Base-by-base conservation (phyloP, 1,140 invertebrate genomes). In the Solenopsis fugax region DNA sequence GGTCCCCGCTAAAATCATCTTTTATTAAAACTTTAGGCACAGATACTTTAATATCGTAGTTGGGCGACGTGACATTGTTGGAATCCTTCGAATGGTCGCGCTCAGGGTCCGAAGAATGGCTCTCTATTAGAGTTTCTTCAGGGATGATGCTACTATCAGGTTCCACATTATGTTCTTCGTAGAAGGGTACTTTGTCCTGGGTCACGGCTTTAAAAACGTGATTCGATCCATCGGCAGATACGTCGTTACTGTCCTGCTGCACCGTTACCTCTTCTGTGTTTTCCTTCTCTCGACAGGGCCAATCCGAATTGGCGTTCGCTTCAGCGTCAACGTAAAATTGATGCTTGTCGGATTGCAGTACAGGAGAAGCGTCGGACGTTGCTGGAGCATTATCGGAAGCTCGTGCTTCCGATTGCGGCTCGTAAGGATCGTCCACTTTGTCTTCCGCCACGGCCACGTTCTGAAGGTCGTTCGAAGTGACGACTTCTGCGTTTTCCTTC, bases 361-460 rank as follows among this genome's bases (percentile, higher is more conserved):
- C 4, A 4, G 48, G 4, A 13, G 54, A 16, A 12, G 6, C 45
- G 9, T 50, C 48, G n/a, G 80, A 84, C 10, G 56, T 81, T 6
- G 37, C 10, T 7, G 54, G 56, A 7, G 37, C 7, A 10, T 41
- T 50, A 1, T 12, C n/a, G 21, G 58, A 2, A 21, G 16, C 37
- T 18, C 2, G 62, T 21, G 41, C 16, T 5, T 76, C 69, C 0
- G 12, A 41, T 21, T 16, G 60, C n/a, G 24, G 18, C 0, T 52
- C 29, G 4, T 82, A 81, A 34, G 91, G 73, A 62, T 85, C 50
- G 10, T 56, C 34, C 29, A 52, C 48, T 62, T 72, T 85, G 48
- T 91, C 91, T 10, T 91, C 86, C 2, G 91, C 86, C 4, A 94
- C 92, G 1, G 89, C 41, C 41, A 41, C 86, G 34, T 93, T 91